phyloP scores from a whole-genome alignment of 2,797 vertebrate species.

The Poeciliopsis gracilis region DNA sequence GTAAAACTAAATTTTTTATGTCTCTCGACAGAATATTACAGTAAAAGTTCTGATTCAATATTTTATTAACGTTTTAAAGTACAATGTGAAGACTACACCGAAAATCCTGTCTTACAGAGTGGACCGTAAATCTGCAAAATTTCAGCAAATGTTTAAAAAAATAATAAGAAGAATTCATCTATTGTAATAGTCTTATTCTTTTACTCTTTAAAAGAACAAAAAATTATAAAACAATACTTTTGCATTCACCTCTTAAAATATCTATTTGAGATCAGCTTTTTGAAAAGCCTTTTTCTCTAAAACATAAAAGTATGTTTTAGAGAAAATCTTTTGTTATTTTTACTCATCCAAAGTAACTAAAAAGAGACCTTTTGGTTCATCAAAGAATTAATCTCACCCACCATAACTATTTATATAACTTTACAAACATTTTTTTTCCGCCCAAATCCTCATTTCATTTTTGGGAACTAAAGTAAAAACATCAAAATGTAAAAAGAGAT shows the following conservation, averaged over 20 bases:
- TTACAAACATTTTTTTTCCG: background rate
- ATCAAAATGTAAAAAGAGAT: background rate
- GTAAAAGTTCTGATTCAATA: background rate
- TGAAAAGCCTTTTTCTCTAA: background rate
- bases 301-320: background rate
- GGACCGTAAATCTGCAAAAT: background rate
- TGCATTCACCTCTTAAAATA: background rate
- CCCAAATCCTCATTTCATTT: background rate
- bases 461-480: background rate
- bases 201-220: background rate
- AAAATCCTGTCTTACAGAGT: background rate
- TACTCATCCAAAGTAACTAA: background rate
- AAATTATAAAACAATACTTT: background rate
- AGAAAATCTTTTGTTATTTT: too few species aligned
- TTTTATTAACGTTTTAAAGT: background rate
- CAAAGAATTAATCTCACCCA: background rate
- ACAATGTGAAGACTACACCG: background rate
- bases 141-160: background rate
- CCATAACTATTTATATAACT: background rate
- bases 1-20: background rate
- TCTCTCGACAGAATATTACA: conserved; percentile 2
- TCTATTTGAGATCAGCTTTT: background rate
- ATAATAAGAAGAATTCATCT: background rate
- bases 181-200: background rate
- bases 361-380: background rate